These are phyloP conservation scores for Molorchus minor DNA, from an alignment of 2,888 invertebrate genomes.

Conservation along the genomic window DNA sequence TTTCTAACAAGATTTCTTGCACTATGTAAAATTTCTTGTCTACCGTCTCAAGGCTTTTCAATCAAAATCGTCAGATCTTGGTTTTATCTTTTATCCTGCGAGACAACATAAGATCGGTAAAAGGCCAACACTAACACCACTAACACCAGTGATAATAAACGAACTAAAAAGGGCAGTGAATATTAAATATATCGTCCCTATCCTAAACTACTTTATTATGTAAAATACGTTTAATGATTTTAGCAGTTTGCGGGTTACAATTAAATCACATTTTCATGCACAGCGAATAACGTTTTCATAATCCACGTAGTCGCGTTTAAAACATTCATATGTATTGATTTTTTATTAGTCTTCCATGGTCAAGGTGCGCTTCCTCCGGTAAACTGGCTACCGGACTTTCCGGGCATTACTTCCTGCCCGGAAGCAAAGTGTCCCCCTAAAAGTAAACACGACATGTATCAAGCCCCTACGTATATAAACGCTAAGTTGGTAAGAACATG, in stretches of 20 bases:
- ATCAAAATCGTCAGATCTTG: too few species aligned
- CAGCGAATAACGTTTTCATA: too few species aligned
- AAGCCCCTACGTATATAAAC: slow-evolving; percentile 17
- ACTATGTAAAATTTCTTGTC: too few species aligned
- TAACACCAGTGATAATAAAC: too few species aligned
- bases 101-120: too few species aligned
- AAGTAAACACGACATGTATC: slow-evolving; percentile 54
- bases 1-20: too few species aligned
- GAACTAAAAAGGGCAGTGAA: too few species aligned
- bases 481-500: slow-evolving; percentile 24
- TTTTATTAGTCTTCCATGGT: slow-evolving; percentile 31
- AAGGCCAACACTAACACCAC: too few species aligned
- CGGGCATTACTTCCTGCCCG: slow-evolving; percentile 56
- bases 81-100: too few species aligned
- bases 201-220: neutral
- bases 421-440: slow-evolving; percentile 59
- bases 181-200: neutral
- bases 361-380: slow-evolving; percentile 46
- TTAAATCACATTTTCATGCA: too few species aligned
- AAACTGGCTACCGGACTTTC: slow-evolving; percentile 47
- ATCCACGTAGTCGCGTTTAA: neutral
- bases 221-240: neutral
- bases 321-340: slow-evolving; percentile 11
- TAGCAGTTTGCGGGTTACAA: too few species aligned
- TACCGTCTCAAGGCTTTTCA: too few species aligned